A percentile compares a stretch with the other conserved stretches of the same genome.
phyloP scores from a whole-genome alignment of 92 coral and sea anemone genomes.

The Epizoanthus rinbou region DNA sequence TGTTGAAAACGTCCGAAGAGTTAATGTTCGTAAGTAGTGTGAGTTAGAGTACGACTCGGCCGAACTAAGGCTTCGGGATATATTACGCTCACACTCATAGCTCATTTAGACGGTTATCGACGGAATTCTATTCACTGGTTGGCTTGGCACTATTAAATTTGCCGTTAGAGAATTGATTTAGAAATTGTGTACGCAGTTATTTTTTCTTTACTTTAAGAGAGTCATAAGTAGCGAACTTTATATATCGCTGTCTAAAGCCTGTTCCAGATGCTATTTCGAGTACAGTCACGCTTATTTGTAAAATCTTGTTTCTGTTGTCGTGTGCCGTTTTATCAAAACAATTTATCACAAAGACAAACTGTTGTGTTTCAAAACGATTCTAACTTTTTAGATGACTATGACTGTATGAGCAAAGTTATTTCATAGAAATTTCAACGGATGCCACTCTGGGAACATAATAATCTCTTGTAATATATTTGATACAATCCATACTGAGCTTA shows the following conservation, averaged over 20 bases:
- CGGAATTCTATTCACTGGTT: background rate
- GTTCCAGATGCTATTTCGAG: background rate
- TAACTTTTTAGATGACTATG: background rate
- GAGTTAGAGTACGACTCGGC: background rate
- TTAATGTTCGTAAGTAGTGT: background rate
- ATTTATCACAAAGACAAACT: slow-evolving; percentile 26
- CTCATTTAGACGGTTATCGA: background rate
- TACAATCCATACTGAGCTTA: too few relatives aligned
- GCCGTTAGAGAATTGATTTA: slow-evolving; percentile 8
- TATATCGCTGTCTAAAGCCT: background rate
- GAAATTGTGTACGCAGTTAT: background rate
- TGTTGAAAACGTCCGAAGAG: background rate
- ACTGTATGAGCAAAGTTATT: background rate
- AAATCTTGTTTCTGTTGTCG: slow-evolving; percentile 6
- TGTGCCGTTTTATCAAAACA: slow-evolving; percentile 39
- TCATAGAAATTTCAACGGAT: background rate
- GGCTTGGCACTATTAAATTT: background rate
- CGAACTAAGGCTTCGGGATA: background rate
- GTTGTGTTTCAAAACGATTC: slow-evolving; percentile 12
- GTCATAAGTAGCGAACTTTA: background rate
- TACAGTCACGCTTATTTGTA: slow-evolving; percentile 33
- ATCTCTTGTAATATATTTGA: background rate
- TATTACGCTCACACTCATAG: background rate
- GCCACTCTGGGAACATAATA: background rate
- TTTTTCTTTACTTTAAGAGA: background rate